Conservation (phyloP, 1,140 invertebrate species). For the Nautilus pompilius region DNA sequence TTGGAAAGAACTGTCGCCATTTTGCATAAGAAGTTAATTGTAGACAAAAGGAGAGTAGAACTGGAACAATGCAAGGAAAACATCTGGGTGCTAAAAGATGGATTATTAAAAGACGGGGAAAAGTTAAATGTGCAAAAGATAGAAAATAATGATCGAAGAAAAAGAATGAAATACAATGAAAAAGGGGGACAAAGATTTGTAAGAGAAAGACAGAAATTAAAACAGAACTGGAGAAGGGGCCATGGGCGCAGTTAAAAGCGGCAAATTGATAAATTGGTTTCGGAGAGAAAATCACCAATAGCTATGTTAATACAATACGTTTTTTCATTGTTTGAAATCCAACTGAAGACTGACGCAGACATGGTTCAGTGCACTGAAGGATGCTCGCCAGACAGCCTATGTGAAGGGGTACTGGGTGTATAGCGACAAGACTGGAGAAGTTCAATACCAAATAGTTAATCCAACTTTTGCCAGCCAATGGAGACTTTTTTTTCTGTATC, state of each 20-base stretch:
- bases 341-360: constrained; percentile 60
- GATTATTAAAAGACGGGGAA: not conserved
- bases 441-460: constrained; percentile 71
- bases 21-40: too few relatives aligned
- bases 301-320: constrained; percentile 72
- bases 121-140: not conserved
- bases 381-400: constrained; percentile 73
- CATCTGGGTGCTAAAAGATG: constrained; percentile 15
- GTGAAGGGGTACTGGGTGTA: constrained; percentile 73
- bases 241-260: not conserved
- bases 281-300: constrained; percentile 60
- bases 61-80: constrained; percentile 19
- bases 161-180: constrained; percentile 9
- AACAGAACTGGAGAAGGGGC: constrained; percentile 9
- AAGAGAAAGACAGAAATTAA: constrained; percentile 12
- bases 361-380: constrained; percentile 64
- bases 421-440: constrained; percentile 62
- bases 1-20: too few relatives aligned
- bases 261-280: constrained; percentile 8
- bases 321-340: constrained; percentile 68
- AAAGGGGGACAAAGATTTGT: constrained; percentile 21
- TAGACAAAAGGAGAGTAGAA: constrained; percentile 15
- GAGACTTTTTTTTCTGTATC: constrained; percentile 69
- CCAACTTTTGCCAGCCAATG: constrained; percentile 71
- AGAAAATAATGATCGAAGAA: not conserved